Evolutionary conservation across 2,888 invertebrate species (phyloP).

Genomic region (Caenorhabditis afra): DNA sequence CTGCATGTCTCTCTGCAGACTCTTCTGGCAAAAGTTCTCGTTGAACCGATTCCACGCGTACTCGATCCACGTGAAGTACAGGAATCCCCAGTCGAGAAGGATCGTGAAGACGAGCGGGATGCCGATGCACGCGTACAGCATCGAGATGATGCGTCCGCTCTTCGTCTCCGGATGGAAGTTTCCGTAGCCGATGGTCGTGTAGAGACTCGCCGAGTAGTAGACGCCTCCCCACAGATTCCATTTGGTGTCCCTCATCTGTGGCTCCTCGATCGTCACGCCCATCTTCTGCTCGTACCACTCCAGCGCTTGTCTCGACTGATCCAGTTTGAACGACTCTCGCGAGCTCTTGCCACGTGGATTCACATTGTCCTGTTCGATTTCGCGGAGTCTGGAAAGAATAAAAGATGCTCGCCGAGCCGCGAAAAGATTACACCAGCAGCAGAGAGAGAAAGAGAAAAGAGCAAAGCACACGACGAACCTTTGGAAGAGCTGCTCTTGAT

Average conservation of each 20-base stretch:
- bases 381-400: constrained; percentile 55
- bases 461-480: constrained; percentile 42
- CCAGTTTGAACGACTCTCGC: constrained; percentile 50
- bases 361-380: constrained; percentile 59
- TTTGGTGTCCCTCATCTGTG: constrained; percentile 64
- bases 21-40: constrained; percentile 71
- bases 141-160: constrained; percentile 71
- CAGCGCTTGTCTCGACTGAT: constrained; percentile 60
- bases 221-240: constrained; percentile 75
- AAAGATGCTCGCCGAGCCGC: not conserved
- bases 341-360: constrained; percentile 45
- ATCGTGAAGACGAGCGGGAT: constrained; percentile 73
- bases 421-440: not conserved
- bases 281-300: constrained; percentile 71
- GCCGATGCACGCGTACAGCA: constrained; percentile 72
- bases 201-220: constrained; percentile 73
- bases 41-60: constrained; percentile 72
- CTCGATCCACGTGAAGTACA: constrained; percentile 74
- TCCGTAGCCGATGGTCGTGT: constrained; percentile 76
- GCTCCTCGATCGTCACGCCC: constrained; percentile 61
- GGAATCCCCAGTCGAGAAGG: constrained; percentile 73
- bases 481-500: constrained; percentile 70
- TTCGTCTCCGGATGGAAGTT: constrained; percentile 70
- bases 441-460: not conserved
- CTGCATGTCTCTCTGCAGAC: constrained; percentile 65